Percentiles rank a stretch among this genome's conserved stretches.
Evolutionary conservation across 2,797 vertebrate genomes (phyloP).

Genomic region (Lepus townsendii): DNA sequence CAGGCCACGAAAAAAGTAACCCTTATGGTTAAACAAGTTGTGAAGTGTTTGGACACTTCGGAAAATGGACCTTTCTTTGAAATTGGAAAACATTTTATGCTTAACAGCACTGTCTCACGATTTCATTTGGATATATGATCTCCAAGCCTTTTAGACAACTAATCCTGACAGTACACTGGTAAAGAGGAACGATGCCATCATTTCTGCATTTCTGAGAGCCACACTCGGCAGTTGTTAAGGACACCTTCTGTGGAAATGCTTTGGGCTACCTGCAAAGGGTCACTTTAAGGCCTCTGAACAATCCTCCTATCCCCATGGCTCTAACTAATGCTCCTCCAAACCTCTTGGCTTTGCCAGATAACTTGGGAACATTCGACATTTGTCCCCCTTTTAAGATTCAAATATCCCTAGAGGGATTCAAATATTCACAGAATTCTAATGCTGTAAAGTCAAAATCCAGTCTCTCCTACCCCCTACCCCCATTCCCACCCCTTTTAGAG

Average conservation of each 20-base stretch:
- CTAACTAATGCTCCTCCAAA: neutral
- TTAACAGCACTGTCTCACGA: slow-evolving; percentile 31
- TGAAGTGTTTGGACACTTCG: slow-evolving; percentile 5
- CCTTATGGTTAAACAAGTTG: slow-evolving; percentile 2
- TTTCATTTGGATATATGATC: slow-evolving; percentile 29
- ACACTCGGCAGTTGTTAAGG: slow-evolving; percentile 22
- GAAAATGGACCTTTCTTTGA: slow-evolving; percentile 53
- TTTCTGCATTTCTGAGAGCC: slow-evolving; percentile 39
- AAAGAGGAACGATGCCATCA: slow-evolving; percentile 14
- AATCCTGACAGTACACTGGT: slow-evolving; percentile 19
- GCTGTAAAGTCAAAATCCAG: slow-evolving; percentile 36
- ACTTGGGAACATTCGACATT: neutral
- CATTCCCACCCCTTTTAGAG: neutral
- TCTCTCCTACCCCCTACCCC: no score
- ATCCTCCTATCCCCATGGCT: neutral
- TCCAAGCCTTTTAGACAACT: slow-evolving; percentile 51
- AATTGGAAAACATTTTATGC: slow-evolving; percentile 49
- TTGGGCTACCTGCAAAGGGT: slow-evolving; percentile 8
- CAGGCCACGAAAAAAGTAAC: neutral
- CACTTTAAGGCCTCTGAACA: slow-evolving; percentile 27
- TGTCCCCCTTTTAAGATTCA: slow-evolving; percentile 56
- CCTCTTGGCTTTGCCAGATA: slow-evolving; percentile 2
- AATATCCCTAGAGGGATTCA: slow-evolving; percentile 29
- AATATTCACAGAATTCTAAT: slow-evolving; percentile 55
- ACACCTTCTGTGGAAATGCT: slow-evolving; percentile 12